These are phyloP conservation scores for Blennius ocellaris DNA, from an alignment of 2,113 vertebrate genomes.

Conservation along the genomic window DNA sequence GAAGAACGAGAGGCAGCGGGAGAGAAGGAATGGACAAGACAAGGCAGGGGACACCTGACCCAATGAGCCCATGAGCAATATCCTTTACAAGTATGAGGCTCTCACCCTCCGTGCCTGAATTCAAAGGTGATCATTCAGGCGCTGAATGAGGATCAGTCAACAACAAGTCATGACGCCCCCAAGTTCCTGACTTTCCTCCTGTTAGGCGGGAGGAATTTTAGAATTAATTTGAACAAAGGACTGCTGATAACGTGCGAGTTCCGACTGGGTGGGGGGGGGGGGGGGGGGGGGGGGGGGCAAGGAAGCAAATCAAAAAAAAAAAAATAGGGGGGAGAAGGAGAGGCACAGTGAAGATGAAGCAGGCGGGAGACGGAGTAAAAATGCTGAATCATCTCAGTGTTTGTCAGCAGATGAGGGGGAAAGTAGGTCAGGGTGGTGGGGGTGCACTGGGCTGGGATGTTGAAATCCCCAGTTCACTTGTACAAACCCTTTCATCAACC, in stretches of 20 bases:
- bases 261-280: constrained; percentile 3
- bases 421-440: constrained; percentile 62
- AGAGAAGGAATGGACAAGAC: background rate
- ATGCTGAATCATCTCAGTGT: constrained; percentile 66
- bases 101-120: background rate
- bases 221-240: constrained; percentile 49
- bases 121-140: constrained; percentile 6
- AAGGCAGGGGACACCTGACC: background rate
- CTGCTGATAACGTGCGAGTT: constrained; percentile 35
- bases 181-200: constrained; percentile 32
- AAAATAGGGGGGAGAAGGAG: background rate
- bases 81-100: background rate
- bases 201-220: constrained; percentile 20
- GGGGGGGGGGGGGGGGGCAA: background rate
- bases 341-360: constrained; percentile 14
- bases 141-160: background rate
- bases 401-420: constrained; percentile 47
- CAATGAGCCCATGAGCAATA: background rate
- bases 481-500: constrained; percentile 66
- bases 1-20: constrained; percentile 1
- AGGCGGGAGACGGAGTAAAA: constrained; percentile 36
- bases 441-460: constrained; percentile 33
- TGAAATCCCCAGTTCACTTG: constrained; percentile 55
- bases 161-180: background rate
- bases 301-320: constrained; percentile 27